Percentiles rank a stretch among this genome's conserved stretches.
These are phyloP conservation scores for Argynnis bischoffii DNA, from an alignment of 2,888 invertebrate genomes.

Conservation along the genomic window DNA sequence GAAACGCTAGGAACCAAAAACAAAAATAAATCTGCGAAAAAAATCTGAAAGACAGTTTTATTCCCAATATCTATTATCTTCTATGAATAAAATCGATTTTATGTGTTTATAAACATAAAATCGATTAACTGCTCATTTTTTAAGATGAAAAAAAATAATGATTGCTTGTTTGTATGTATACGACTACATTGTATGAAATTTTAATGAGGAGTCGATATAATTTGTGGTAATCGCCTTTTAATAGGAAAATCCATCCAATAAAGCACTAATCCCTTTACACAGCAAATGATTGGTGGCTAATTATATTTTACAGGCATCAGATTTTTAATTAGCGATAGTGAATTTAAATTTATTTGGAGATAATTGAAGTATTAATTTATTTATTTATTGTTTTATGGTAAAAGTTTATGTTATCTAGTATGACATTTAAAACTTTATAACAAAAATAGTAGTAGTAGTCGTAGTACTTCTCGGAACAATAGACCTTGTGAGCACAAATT, in stretches of 20 bases:
- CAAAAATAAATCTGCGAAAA: too few species aligned
- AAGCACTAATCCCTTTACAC: slow-evolving; percentile 19
- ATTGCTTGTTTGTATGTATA: background rate
- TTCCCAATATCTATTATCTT: too few species aligned
- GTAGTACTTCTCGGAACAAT: too few species aligned
- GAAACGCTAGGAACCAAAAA: too few species aligned
- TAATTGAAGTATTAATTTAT: background rate
- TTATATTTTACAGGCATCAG: slow-evolving; percentile 21
- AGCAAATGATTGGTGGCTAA: slow-evolving; percentile 14
- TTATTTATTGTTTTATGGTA: background rate
- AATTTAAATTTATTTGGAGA: slow-evolving; percentile 8
- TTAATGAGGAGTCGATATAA: background rate
- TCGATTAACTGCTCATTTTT: background rate
- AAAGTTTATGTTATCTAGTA: too few species aligned
- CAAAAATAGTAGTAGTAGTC: too few species aligned
- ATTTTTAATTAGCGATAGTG: slow-evolving; percentile 16
- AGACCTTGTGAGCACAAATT: too few species aligned
- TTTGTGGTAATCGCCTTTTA: slow-evolving; percentile 2
- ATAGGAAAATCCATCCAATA: slow-evolving; percentile 14
- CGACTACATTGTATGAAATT: background rate
- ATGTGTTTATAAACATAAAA: too few species aligned
- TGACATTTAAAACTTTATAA: too few species aligned
- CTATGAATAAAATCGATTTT: too few species aligned
- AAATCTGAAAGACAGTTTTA: too few species aligned
- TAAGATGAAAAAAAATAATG: background rate